Evolutionary conservation across 2,797 vertebrate genomes (phyloP), one percentile per base, ranked within the genome.

Genomic region (Gymnocypris eckloni): DNA sequence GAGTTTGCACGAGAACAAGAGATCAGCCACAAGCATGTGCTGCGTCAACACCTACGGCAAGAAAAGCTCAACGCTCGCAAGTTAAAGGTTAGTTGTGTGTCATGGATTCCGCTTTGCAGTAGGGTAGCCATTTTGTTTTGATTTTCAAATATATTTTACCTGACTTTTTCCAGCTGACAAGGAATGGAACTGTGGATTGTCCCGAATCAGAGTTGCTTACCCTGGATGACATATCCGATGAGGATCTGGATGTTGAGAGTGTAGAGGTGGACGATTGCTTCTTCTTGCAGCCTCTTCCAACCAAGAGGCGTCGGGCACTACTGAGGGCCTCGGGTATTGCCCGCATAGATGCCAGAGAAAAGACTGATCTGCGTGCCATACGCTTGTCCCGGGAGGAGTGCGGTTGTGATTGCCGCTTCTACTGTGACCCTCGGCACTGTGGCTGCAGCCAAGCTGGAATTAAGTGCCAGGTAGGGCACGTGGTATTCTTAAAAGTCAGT

Each of bases 381-480:
- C 97, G 98, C n/a, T 94, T 98, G 1, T 99, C 98, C 0, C 94
- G 97, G 18, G 98, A 98, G 92, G 97, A 98, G 79, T 99, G 98
- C 12, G 97, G 97, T 81, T 99, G 97, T 45, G 96, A 99, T 92
- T 99, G 98, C 90, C 97, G 97, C 56, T 92, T 98, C 56, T 98
- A 97, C 92, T 99, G 98, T 83, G 98, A 99, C 91, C 98, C 98
- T 0, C 96, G 97, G 66, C 97, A 96, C 45, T 99, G 98, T 20
- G 96, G 97, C 93, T 99, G 98, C 94, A 98, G 97, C 93, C 97
- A 98, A 94, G 97, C 98, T 0, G 97, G 97, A 22, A 98, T 98
- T 67, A 98, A 98, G 89, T 99, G 97, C 93, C 98, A 99, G 97
- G 98, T 99, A 89, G 93, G 92, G 85, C 33, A 43, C 11, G 25